phyloP scores from a whole-genome alignment of 2,888 invertebrate genomes.

The Drosophila stalkeri region DNA sequence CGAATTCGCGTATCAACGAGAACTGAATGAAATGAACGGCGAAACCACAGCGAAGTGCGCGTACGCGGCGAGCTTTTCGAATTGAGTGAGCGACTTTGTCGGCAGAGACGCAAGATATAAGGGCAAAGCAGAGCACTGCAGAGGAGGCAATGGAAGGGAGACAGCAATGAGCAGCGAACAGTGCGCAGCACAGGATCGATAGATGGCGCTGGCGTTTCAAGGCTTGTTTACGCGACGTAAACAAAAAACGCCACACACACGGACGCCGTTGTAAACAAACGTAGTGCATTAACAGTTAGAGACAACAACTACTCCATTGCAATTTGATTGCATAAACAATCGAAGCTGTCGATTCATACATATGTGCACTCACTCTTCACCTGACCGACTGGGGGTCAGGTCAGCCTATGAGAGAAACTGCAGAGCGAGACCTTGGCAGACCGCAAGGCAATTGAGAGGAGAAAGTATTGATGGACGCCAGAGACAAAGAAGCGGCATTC shows the following conservation, averaged over 20 bases:
- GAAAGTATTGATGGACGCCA: constrained; percentile 19
- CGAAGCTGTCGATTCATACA: constrained; percentile 27
- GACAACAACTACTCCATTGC: constrained; percentile 19
- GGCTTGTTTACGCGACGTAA: constrained; percentile 63
- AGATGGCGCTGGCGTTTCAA: constrained; percentile 40
- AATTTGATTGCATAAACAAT: constrained; percentile 54
- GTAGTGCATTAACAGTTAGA: constrained; percentile 28
- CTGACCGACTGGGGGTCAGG: constrained; percentile 7
- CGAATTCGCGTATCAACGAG: constrained; percentile 75
- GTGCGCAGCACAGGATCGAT: constrained; percentile 37
- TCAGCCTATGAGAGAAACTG: constrained; percentile 10
- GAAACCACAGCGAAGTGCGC: constrained; percentile 25
- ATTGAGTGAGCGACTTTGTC: constrained; percentile 24
- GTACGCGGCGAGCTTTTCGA: constrained; percentile 31
- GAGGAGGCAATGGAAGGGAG: not conserved
- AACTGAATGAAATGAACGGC: constrained; percentile 67
- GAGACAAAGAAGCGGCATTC: constrained; percentile 33
- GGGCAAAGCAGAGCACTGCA: constrained; percentile 1
- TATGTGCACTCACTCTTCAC: constrained; percentile 7
- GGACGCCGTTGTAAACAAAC: constrained; percentile 39
- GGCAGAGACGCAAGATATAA: constrained; percentile 32
- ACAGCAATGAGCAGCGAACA: not conserved
- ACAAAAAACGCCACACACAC: constrained; percentile 47
- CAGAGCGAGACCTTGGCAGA: constrained; percentile 18
- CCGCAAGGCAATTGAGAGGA: constrained; percentile 13